These are phyloP conservation scores for Nemapogon koenigi DNA, from an alignment of 2,888 invertebrate genomes.

Conservation along the genomic window DNA sequence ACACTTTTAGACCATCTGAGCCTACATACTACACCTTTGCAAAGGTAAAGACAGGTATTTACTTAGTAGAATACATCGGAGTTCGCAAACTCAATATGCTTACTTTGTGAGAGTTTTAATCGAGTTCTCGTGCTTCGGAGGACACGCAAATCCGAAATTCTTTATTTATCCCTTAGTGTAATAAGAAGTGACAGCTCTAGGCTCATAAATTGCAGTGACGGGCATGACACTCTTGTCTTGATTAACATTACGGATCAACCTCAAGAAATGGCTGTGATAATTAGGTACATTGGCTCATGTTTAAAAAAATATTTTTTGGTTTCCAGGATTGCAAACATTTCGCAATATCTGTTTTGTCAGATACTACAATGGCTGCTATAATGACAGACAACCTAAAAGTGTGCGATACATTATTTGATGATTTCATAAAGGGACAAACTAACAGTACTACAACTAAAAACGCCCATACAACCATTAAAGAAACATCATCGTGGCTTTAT, in stretches of 20 bases:
- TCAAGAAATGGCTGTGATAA: background rate
- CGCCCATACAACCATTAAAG: constrained; percentile 37
- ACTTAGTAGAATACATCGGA: too few species aligned
- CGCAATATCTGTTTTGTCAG: constrained; percentile 41
- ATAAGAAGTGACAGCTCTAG: too few species aligned
- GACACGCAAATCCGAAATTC: too few species aligned
- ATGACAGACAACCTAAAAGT: too few species aligned
- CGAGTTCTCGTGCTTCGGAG: too few species aligned
- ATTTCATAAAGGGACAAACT: background rate
- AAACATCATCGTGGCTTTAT: constrained; percentile 55
- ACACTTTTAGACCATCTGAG: constrained; percentile 61
- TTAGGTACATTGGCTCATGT: background rate
- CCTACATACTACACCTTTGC: constrained; percentile 56
- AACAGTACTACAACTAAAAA: constrained; percentile 16
- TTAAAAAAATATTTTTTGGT: constrained; percentile 12
- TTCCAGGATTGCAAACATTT: constrained; percentile 58
- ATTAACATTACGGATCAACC: background rate
- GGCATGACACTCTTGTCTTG: too few species aligned
- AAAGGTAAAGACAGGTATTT: too few species aligned
- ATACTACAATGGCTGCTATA: constrained; percentile 21
- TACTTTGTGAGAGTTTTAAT: too few species aligned
- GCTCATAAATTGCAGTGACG: too few species aligned
- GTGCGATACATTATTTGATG: background rate
- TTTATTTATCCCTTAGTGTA: too few species aligned
- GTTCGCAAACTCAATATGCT: too few species aligned